These are phyloP conservation scores for Crotalus horridus DNA, from an alignment of 2,113 vertebrate species.

Conservation along the genomic window DNA sequence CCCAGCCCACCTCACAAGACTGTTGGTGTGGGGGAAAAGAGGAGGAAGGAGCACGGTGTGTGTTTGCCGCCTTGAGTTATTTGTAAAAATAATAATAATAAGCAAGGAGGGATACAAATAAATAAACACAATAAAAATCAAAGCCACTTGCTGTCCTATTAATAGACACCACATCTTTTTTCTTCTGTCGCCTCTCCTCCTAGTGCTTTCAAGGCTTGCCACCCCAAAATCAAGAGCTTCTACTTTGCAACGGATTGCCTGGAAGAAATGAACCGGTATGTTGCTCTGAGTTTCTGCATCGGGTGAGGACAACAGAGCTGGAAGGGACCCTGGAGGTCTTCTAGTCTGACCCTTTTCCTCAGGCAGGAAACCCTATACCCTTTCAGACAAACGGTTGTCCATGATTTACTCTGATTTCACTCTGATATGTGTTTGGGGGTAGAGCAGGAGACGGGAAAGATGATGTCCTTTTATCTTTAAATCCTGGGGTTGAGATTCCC, in stretches of 20 bases:
- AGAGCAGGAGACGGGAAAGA: not conserved
- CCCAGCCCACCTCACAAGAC: not conserved
- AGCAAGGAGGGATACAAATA: not conserved
- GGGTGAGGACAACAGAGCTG: not conserved
- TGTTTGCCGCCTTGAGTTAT: not conserved
- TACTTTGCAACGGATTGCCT: slow-evolving; percentile 89
- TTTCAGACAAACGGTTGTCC: not conserved
- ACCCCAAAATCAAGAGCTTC: slow-evolving; percentile 92
- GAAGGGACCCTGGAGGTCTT: not conserved
- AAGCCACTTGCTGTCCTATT: not conserved
- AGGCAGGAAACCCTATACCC: not conserved
- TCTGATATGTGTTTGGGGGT: not conserved
- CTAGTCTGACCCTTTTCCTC: not conserved
- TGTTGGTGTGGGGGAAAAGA: not conserved
- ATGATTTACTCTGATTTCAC: not conserved
- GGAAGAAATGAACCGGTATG: slow-evolving; percentile 94
- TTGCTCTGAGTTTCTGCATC: not conserved
- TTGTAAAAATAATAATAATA: too few species aligned
- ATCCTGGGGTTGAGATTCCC: not conserved
- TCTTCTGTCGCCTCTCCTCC: slow-evolving; percentile 42
- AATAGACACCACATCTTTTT: not conserved
- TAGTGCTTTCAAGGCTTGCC: slow-evolving; percentile 91
- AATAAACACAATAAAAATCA: not conserved
- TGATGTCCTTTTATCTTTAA: not conserved
- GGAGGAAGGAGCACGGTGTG: not conserved